These are phyloP conservation scores for Labia minor DNA, from an alignment of 2,888 invertebrate species.

Conservation along the genomic window DNA sequence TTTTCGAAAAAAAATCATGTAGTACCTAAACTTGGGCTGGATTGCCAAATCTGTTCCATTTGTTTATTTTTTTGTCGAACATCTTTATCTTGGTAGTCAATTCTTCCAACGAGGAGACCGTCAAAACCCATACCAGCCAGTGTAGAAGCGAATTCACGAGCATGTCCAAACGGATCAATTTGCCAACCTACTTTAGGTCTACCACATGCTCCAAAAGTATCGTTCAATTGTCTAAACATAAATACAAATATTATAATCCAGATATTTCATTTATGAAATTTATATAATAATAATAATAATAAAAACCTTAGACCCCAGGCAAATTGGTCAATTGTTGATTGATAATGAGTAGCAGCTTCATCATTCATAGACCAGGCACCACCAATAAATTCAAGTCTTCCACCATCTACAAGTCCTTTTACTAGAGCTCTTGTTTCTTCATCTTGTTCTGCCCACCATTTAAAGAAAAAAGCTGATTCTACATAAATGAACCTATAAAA, in stretches of 20 bases:
- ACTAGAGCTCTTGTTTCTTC: conserved; percentile 44
- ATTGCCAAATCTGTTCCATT: conserved; percentile 60
- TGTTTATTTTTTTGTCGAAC: conserved; percentile 45
- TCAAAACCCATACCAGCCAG: conserved; percentile 59
- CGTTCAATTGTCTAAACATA: conserved; percentile 47
- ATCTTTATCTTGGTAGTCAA: conserved; percentile 55
- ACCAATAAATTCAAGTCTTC: conserved; percentile 48
- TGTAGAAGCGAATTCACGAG: conserved; percentile 54
- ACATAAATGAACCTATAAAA: conserved; percentile 71
- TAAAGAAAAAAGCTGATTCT: conserved; percentile 75
- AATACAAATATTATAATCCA: too few relatives aligned
- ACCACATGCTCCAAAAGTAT: conserved; percentile 61
- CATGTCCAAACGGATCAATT: conserved; percentile 79
- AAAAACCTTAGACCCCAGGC: conserved; percentile 53
- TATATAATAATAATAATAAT: too few relatives aligned
- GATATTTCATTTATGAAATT: too few relatives aligned
- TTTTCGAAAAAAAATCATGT: too few relatives aligned
- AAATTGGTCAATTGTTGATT: conserved; percentile 59
- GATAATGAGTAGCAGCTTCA: conserved; percentile 56
- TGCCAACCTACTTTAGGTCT: conserved; percentile 72
- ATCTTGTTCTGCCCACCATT: conserved; percentile 66
- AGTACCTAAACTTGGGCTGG: conserved; percentile 16
- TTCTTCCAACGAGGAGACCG: conserved; percentile 57
- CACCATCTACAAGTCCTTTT: conserved; percentile 47
- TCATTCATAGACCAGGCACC: conserved; percentile 52